Conservation (phyloP, 2,113 vertebrate species). For the Cettia cetti region DNA sequence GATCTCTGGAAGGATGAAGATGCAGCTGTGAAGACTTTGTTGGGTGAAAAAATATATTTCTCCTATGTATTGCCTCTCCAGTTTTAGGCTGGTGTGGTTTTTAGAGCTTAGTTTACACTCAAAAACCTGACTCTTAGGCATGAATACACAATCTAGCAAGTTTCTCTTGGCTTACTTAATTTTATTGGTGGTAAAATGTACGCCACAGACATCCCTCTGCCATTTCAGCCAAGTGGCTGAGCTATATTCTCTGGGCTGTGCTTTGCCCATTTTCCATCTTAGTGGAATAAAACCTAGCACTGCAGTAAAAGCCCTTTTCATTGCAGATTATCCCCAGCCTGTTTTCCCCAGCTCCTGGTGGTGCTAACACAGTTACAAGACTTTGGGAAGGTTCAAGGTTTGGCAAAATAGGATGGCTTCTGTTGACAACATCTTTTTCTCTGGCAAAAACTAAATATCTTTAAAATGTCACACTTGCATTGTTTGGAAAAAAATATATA, state of each 20-base stretch:
- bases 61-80: rapidly evolving
- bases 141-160: not conserved
- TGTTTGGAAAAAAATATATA: not conserved
- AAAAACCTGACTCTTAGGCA: not conserved
- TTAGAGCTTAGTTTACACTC: not conserved
- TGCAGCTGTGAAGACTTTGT: not conserved
- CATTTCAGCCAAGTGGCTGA: not conserved
- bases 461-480: not conserved
- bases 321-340: rapidly evolving
- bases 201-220: not conserved
- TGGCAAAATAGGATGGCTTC: not conserved
- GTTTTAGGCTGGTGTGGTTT: not conserved
- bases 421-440: not conserved
- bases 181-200: not conserved
- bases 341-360: not conserved
- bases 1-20: not conserved
- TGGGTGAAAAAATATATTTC: not conserved
- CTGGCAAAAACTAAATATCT: not conserved
- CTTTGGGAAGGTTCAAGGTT: not conserved
- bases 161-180: not conserved
- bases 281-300: not conserved
- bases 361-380: not conserved
- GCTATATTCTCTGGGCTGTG: not conserved
- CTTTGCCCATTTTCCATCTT: not conserved
- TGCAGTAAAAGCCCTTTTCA: not conserved